A percentile compares a stretch with the other conserved stretches of the same genome.
These are phyloP conservation scores for Apostichopus leukothele DNA, from an alignment of 53 echinoderm and acorn worm species.

Conservation along the genomic window DNA sequence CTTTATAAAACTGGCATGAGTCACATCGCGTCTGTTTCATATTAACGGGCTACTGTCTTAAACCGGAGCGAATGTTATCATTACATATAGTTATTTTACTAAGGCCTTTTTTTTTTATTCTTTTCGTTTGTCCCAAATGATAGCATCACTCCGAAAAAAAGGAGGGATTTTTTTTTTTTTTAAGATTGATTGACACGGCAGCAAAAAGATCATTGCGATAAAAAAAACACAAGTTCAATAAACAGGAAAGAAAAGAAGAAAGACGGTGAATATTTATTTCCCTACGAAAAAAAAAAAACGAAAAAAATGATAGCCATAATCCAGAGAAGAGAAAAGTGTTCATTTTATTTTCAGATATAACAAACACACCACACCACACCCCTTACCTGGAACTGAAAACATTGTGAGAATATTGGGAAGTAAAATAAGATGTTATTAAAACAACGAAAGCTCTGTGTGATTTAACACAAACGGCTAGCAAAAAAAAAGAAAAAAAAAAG, in stretches of 20 bases:
- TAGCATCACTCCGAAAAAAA: neutral
- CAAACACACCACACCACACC: neutral
- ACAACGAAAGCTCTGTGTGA: neutral
- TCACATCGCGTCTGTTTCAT: conserved; percentile 24
- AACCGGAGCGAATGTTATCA: conserved; percentile 27
- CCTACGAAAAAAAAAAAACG: neutral
- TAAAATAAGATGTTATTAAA: neutral
- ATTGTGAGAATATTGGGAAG: neutral
- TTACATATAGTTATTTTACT: conserved; percentile 7
- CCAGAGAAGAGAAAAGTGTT: neutral
- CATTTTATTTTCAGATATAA: neutral
- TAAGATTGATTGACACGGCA: neutral
- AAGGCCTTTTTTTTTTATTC: neutral
- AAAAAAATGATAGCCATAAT: neutral
- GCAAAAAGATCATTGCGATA: neutral
- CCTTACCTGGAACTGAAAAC: conserved; percentile 33
- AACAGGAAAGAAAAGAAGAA: neutral
- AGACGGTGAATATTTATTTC: neutral
- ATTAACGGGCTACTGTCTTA: neutral
- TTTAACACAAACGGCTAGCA: neutral
- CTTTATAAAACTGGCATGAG: neutral
- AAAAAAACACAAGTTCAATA: neutral
- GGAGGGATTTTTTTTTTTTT: too few relatives aligned
- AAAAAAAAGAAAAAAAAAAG: conserved; percentile 7
- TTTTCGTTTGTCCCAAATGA: neutral